These are phyloP conservation scores for Drosophila watanabei DNA, from an alignment of 1,140 invertebrate species.

Conservation along the genomic window DNA sequence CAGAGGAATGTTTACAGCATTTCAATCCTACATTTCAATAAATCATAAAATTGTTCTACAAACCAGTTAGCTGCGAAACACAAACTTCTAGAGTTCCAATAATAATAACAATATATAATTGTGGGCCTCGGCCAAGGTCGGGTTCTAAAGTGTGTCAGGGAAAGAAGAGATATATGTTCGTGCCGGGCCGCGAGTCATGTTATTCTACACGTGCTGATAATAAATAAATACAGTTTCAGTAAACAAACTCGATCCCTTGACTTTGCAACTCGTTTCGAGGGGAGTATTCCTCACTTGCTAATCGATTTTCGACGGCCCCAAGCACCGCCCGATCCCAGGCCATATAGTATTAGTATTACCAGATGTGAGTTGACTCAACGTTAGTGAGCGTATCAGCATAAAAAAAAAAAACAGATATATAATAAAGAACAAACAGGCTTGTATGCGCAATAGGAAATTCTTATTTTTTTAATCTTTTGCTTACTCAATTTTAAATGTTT, in stretches of 20 bases:
- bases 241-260: constrained; percentile 20
- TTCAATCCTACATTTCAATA: not conserved
- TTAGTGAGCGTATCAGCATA: constrained; percentile 3
- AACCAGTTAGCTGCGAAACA: not conserved
- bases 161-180: constrained; percentile 8
- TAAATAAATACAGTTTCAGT: constrained; percentile 19
- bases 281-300: constrained; percentile 17
- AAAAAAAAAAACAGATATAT: not conserved
- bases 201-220: constrained; percentile 26
- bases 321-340: not conserved
- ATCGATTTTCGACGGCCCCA: constrained; percentile 15
- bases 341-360: constrained; percentile 18
- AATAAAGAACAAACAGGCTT: not conserved
- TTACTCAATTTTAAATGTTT: not conserved
- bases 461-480: not conserved
- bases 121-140: constrained; percentile 15
- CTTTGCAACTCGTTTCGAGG: constrained; percentile 27
- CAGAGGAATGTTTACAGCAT: not conserved
- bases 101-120: constrained; percentile 1
- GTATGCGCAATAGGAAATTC: too few species aligned
- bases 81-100: not conserved
- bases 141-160: constrained; percentile 14
- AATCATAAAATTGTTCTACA: not conserved
- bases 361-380: constrained; percentile 21
- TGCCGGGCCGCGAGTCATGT: not conserved